Evolutionary conservation across 2,797 vertebrate genomes (phyloP).

Genomic region (Mormyrops boulengeri): DNA sequence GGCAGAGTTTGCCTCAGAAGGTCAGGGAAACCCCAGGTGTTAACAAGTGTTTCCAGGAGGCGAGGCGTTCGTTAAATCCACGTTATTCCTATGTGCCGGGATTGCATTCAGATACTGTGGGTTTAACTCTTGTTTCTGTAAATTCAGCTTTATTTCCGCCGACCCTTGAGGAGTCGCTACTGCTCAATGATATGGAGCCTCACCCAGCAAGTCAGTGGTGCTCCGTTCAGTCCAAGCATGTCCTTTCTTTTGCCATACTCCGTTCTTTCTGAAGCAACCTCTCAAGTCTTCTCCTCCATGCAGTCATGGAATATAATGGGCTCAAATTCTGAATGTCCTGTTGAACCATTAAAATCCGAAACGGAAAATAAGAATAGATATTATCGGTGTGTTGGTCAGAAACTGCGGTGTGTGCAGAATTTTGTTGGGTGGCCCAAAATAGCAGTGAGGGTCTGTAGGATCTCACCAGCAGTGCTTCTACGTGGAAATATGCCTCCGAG

Average conservation of each 20-base stretch:
- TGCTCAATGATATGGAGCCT: neutral
- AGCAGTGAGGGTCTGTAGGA: neutral
- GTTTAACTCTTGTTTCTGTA: neutral
- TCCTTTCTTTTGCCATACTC: neutral
- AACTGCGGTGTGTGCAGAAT: neutral
- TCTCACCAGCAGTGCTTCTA: neutral
- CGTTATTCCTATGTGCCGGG: neutral
- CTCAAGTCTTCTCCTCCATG: neutral
- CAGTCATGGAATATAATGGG: neutral
- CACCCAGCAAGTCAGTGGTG: neutral
- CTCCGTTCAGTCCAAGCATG: neutral
- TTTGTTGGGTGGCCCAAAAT: constrained; percentile 9
- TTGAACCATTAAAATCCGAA: neutral
- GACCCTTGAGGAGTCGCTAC: neutral
- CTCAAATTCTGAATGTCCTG: neutral
- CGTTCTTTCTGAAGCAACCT: neutral
- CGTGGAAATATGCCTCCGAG: neutral
- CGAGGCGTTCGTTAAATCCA: neutral
- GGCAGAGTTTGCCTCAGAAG: neutral
- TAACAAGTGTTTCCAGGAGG: neutral
- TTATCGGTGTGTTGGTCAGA: constrained; percentile 21
- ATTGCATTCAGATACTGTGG: neutral
- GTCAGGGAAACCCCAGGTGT: neutral
- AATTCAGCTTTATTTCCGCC: neutral
- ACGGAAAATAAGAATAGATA: constrained; percentile 18